A percentile compares a stretch with the other conserved stretches of the same genome.
phyloP scores from a whole-genome alignment of 2,888 invertebrate species.

The Psylliodes chrysocephalus region DNA sequence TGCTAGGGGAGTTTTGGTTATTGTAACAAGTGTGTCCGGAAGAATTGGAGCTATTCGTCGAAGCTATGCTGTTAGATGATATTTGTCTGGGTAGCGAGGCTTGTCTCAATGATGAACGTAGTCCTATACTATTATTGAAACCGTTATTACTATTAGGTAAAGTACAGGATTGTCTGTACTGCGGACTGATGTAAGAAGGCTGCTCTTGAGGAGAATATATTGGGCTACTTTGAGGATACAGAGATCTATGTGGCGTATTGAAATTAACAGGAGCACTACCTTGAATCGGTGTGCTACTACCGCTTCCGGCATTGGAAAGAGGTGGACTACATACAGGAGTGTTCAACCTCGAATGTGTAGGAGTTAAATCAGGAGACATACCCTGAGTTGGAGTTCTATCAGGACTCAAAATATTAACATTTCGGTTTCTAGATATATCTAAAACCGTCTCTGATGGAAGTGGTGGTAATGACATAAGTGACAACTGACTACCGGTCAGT shows the following conservation, averaged over 20 bases:
- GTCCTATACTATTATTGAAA: conserved; percentile 55
- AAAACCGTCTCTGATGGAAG: conserved; percentile 69
- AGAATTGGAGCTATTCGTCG: conserved; percentile 65
- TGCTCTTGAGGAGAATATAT: conserved; percentile 50
- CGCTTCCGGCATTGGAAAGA: conserved; percentile 57
- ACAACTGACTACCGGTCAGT: conserved; percentile 76
- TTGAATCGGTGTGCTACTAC: conserved; percentile 61
- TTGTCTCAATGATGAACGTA: conserved; percentile 60
- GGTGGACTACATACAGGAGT: conserved; percentile 58
- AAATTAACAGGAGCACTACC: conserved; percentile 57
- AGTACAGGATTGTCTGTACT: conserved; percentile 58
- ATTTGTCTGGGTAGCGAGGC: conserved; percentile 68
- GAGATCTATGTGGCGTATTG: conserved; percentile 53
- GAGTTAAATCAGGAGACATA: conserved; percentile 62
- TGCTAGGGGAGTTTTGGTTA: conserved; percentile 67
- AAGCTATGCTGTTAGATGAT: conserved; percentile 68
- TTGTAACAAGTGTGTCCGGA: conserved; percentile 64
- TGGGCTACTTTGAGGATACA: conserved; percentile 42
- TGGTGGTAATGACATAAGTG: conserved; percentile 77
- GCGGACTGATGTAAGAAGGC: conserved; percentile 62
- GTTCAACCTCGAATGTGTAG: conserved; percentile 63
- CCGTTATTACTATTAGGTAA: conserved; percentile 57
- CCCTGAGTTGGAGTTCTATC: conserved; percentile 59
- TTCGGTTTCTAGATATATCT: conserved; percentile 54
- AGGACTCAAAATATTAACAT: conserved; percentile 63